These are phyloP conservation scores for Gadus chalcogrammus DNA, from an alignment of 2,113 vertebrate species.

Conservation along the genomic window DNA sequence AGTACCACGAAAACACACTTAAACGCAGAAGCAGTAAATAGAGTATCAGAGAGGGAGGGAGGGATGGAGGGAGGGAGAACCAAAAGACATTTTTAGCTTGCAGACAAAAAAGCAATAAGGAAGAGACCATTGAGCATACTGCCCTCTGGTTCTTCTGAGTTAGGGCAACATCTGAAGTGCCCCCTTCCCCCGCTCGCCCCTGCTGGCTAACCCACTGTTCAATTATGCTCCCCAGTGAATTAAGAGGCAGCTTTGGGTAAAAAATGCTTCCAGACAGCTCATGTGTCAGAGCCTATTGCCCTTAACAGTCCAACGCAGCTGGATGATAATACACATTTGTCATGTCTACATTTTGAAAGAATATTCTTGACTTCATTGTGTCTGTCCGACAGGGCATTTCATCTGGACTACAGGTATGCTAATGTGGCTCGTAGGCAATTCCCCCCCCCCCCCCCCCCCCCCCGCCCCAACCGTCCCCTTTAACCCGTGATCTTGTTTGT, in stretches of 20 bases:
- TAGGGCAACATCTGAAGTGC: constrained; percentile 32
- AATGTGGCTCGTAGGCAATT: too few relatives aligned
- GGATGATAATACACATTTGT: too few relatives aligned
- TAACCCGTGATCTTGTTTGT: too few relatives aligned
- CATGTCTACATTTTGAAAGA: background rate
- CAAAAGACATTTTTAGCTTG: background rate
- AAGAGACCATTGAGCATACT: too few relatives aligned
- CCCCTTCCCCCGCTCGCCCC: background rate
- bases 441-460: too few relatives aligned
- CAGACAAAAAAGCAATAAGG: constrained; percentile 6
- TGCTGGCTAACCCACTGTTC: background rate
- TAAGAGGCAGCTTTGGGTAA: constrained; percentile 13
- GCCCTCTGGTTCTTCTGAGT: constrained; percentile 13
- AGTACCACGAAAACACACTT: too few relatives aligned
- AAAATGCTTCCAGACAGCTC: constrained; percentile 4
- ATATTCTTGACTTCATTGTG: too few relatives aligned
- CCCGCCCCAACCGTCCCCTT: too few relatives aligned
- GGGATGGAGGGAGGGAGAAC: constrained; percentile 8
- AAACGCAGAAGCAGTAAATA: background rate
- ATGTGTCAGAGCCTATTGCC: too few relatives aligned
- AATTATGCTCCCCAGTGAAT: constrained; percentile 6
- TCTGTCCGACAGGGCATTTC: too few relatives aligned
- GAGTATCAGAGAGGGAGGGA: background rate
- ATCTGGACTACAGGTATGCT: too few relatives aligned
- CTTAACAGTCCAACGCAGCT: too few relatives aligned